Base-by-base conservation (phyloP, 2,113 vertebrate species). In the Zosterops japonicus region DNA sequence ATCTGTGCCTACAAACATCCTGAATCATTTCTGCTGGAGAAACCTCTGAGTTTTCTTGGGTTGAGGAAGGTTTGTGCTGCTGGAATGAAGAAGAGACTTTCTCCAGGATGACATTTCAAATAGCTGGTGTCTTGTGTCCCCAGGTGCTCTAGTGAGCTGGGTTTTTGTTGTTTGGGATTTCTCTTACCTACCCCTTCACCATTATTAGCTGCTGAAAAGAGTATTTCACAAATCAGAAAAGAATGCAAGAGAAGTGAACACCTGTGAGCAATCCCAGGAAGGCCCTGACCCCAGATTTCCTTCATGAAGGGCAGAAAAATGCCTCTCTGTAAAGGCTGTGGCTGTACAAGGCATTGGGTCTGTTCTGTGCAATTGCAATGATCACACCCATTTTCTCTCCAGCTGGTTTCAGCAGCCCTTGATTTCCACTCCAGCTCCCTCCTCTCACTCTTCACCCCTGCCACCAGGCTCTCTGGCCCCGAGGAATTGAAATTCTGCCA, bases 361-460 rank as follows among this genome's bases (percentile, higher is more conserved):
- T 87, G 25, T 6, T 71, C 35, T 19, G 27, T n/a, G 10, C 13
- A 24, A 4, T 41, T 4, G 2, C 8, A 49, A 2, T 1, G 5
- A 36, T 56, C 46, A 2, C 57, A 16, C 2, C 14, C 27, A 3
- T 69, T 86, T 46, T 63, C 41, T 44, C 44, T 72, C 28, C 64
- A 55, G 35, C 18, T 57, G 33, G 1, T 50, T 86, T n/a, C 2
- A 6, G 50, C 46, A 39, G 29, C 47, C 29, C n/a, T 63, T 53
- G 24, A 13, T 49, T 72, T 46, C 5, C 36, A 61, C 50, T 69
- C 46, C 53, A 50, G 33, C 35, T 56, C 31, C 6, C 35, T 53
- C 14, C 41, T 70, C 47, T 86, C 67, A 12, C 23, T 77, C 50
- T 60, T 71, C 65, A 79, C 41, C 64, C 11, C 59, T 5, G 1